phyloP scores from a whole-genome alignment of 2,888 invertebrate genomes.

The Cristatella mucedo region DNA sequence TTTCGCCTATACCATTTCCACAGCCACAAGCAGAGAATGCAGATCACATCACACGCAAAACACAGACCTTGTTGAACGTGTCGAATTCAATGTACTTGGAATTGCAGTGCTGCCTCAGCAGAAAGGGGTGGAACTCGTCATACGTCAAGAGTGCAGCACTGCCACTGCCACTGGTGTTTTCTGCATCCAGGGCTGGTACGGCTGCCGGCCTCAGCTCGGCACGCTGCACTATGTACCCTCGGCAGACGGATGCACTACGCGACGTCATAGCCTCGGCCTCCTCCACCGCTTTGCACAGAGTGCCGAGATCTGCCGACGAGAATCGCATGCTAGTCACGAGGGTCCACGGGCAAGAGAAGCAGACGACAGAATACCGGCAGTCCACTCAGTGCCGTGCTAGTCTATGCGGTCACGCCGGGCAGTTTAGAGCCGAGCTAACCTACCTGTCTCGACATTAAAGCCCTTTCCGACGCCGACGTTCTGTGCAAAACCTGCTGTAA shows the following conservation, averaged over 20 bases:
- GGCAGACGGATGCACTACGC: conserved; percentile 33
- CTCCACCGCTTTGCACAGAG: conserved; percentile 50
- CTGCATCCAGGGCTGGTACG: too few species aligned
- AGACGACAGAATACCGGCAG: not conserved
- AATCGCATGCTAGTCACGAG: not conserved
- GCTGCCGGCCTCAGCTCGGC: conserved; percentile 48
- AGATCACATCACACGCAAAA: not conserved
- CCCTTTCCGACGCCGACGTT: conserved; percentile 46
- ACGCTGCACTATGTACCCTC: conserved; percentile 61
- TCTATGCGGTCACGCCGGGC: too few species aligned
- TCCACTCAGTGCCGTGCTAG: too few species aligned
- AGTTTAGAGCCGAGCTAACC: not conserved
- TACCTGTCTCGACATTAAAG: conserved; percentile 41
- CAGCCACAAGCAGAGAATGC: too few species aligned
- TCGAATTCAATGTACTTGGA: conserved; percentile 50
- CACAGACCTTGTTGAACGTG: conserved; percentile 51
- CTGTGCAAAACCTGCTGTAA: conserved; percentile 50
- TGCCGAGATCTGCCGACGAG: conserved; percentile 44
- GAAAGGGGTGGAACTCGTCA: conserved; percentile 80
- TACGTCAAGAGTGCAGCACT: conserved; percentile 38
- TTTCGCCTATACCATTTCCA: too few species aligned
- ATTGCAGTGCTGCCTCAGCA: conserved; percentile 55
- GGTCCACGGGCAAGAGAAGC: not conserved
- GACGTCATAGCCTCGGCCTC: conserved; percentile 50
- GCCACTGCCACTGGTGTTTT: too few species aligned